Conservation (phyloP, 2,113 vertebrate species). For the Mus musculus region GRCm39 chr10:83149501-83150000, state of each 20-base stretch:
- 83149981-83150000: neutral
- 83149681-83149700: neutral
- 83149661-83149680: neutral
- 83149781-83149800: neutral
- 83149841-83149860: neutral
- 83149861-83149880: neutral
- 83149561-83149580: neutral
- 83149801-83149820: neutral
- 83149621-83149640: neutral
- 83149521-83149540: neutral
- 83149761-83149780: neutral
- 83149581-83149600: neutral
- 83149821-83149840: neutral
- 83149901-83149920: neutral
- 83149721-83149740: neutral
- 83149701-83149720: neutral
- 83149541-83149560: neutral
- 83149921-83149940: neutral
- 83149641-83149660: neutral
- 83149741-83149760: no score
- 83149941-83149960: neutral
- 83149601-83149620: neutral
- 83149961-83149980: neutral
- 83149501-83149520: neutral
- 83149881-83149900: neutral